Base-by-base conservation (phyloP, 2,797 vertebrate species). In the Enteromius mattozi region DNA sequence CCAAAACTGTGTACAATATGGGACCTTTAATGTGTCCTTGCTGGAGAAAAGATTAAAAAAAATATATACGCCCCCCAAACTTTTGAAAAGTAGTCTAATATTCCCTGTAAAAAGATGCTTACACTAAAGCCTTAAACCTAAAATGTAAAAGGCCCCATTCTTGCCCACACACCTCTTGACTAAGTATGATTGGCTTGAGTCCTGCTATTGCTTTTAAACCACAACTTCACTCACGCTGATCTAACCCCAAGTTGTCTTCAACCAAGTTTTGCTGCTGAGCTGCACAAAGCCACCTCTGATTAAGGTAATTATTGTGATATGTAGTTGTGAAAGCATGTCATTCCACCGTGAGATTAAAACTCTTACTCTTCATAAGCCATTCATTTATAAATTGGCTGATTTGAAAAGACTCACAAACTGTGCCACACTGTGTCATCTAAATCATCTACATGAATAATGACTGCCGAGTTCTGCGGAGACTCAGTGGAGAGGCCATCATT, bases 361-460 rank as follows among this genome's bases (percentile, higher is more conserved):
- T 84, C 74, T 84, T 84, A 77, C 63, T 69, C 63, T 68, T 83
- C 81, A 77, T 76, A 69, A 83, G 24, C 47, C 81, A 83, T 83
- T 83, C 72, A 83, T 77, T 83, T 83, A 76, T 66, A 68, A 83
- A 83, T 83, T 83, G 81, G 47, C 61, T 83, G 81, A 77, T 83
- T 83, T 83, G 72, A 83, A 83, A 83, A 76, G 72, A 83, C 72
- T 77, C 10, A 2, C 72, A 83, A 77, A 83, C 61, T 77, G 72
- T 68, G 61, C 61, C 72, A 83, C 72, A 76, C 63, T n/a, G 47
- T 54, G 82, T 71, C 82, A 78, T 84, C 82, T 84, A 84, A 83
- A 84, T 84, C 82, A 78, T 84, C 82, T 70, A 71, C 75, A 83
- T 83, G 72, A 77, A 83, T 68, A 83, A 83, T 83, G 61, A 77